A percentile compares a stretch with the other conserved stretches of the same genome.
phyloP scores from a whole-genome alignment of 2,113 vertebrate species.

The Agapornis roseicollis region DNA sequence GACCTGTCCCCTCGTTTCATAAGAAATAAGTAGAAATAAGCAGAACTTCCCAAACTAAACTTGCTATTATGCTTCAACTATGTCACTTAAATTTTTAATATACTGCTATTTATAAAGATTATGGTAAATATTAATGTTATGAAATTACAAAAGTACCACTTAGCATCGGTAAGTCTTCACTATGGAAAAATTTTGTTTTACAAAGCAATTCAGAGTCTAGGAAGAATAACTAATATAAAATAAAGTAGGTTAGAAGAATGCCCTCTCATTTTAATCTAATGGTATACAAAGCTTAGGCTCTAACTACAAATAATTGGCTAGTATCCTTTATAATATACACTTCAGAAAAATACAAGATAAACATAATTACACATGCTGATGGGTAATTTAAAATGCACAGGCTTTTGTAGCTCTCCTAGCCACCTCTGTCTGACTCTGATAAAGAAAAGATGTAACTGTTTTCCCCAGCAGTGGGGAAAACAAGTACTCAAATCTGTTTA shows the following conservation, averaged over 20 bases:
- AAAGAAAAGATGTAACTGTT: background rate
- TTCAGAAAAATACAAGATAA: background rate
- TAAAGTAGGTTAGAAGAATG: background rate
- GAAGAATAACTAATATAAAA: background rate
- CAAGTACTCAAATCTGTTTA: background rate
- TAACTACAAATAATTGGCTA: background rate
- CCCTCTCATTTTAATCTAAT: background rate
- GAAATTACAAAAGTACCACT: background rate
- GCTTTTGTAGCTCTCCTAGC: background rate
- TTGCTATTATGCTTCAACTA: background rate
- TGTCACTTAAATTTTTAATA: background rate
- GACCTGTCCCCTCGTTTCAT: background rate
- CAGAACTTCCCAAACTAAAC: background rate
- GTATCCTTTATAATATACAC: background rate
- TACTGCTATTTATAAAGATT: background rate
- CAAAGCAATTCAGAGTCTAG: background rate
- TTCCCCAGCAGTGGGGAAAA: background rate
- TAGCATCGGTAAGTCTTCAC: background rate
- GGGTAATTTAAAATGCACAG: background rate
- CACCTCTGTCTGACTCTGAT: background rate
- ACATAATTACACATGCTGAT: background rate
- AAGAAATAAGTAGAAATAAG: background rate
- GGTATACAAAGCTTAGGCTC: background rate
- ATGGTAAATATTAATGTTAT: background rate
- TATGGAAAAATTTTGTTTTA: background rate